Conservation (phyloP, 2,888 invertebrate genomes). For the Pyrrhia umbra region DNA sequence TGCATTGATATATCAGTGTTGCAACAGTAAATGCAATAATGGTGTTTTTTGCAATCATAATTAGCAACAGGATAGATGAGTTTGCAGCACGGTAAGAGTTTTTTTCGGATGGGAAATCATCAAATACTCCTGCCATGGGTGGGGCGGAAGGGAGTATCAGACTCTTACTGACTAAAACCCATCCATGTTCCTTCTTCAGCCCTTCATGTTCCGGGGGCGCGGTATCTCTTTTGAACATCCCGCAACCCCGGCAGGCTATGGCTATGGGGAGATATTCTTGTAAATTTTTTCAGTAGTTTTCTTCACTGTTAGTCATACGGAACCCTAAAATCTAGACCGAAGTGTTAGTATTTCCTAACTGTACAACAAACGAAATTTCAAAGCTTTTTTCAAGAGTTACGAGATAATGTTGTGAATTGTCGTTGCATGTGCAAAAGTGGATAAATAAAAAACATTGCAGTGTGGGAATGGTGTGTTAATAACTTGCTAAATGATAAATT, state of each 20-base stretch:
- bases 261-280: too few species aligned
- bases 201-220: too few species aligned
- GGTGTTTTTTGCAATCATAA: neutral
- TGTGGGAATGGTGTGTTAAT: conserved; percentile 45
- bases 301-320: neutral
- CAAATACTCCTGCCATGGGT: too few species aligned
- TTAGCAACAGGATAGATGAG: too few species aligned
- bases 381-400: conserved; percentile 24
- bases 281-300: too few species aligned
- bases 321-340: conserved; percentile 13
- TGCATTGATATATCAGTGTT: neutral
- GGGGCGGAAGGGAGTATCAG: too few species aligned
- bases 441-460: conserved; percentile 39
- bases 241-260: too few species aligned
- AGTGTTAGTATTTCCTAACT: conserved; percentile 30
- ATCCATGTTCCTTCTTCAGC: too few species aligned
- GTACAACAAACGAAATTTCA: conserved; percentile 13
- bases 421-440: conserved; percentile 40
- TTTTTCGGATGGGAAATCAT: too few species aligned
- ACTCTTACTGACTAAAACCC: too few species aligned
- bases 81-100: too few species aligned
- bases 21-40: neutral
- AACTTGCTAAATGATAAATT: conserved; percentile 34
- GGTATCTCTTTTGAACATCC: too few species aligned
- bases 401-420: conserved; percentile 44